phyloP scores from a whole-genome alignment of 2,888 invertebrate genomes.

The Carcina quercana region DNA sequence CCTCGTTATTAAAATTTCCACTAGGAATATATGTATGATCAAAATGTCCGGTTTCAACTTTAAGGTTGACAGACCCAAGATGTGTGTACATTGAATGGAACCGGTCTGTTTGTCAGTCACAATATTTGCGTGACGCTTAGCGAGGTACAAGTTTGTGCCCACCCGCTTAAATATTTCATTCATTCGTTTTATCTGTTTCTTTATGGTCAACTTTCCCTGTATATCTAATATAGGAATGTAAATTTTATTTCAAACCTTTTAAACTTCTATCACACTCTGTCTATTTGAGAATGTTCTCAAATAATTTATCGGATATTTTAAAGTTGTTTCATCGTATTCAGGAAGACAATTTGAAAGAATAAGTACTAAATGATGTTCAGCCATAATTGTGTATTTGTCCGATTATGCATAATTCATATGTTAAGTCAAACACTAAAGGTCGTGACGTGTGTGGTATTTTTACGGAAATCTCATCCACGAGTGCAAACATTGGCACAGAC shows the following conservation, averaged over 20 bases:
- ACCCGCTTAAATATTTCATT: conserved; percentile 41
- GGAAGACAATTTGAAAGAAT: no score
- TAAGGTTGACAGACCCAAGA: conserved; percentile 31
- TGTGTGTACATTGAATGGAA: conserved; percentile 38
- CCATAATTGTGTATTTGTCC: conserved; percentile 2
- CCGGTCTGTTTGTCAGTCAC: conserved; percentile 48
- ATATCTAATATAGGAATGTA: conserved; percentile 1
- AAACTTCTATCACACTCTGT: no score
- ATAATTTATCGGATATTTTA: no score
- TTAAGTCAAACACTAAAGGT: conserved; percentile 20
- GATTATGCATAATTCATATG: conserved; percentile 16
- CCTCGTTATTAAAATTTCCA: conserved; percentile 4
- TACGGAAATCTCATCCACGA: conserved; percentile 15
- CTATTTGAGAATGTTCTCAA: no score
- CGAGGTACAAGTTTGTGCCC: conserved; percentile 30
- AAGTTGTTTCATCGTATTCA: no score
- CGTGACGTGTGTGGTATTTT: conserved; percentile 16
- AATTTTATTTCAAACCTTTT: no score
- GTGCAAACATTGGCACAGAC: conserved; percentile 11
- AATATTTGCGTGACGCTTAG: conserved; percentile 53
- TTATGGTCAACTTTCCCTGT: conserved; percentile 23
- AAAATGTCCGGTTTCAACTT: conserved; percentile 22
- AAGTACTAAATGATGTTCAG: no score
- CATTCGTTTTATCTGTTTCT: conserved; percentile 28
- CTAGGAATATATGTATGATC: background rate